Conservation (phyloP, 2,888 invertebrate genomes). For the Dolichopus griseipennis region DNA sequence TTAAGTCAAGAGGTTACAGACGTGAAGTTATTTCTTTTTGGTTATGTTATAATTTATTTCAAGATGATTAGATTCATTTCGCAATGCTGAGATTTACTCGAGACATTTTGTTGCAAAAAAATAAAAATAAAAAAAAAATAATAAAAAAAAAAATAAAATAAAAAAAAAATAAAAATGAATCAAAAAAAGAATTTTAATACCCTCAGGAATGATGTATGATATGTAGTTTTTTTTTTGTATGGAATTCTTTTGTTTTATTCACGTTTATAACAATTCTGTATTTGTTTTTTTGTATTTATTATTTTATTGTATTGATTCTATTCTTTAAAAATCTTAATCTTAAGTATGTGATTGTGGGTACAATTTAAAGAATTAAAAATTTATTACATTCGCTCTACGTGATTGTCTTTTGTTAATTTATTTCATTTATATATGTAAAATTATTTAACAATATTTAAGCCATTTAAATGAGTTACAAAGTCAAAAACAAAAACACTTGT, state of each 20-base stretch:
- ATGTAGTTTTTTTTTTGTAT: background rate
- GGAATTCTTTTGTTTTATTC: background rate
- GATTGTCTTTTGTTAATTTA: too few relatives aligned
- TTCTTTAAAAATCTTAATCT: too few relatives aligned
- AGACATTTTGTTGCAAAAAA: constrained; percentile 1
- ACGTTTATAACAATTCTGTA: background rate
- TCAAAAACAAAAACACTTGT: too few relatives aligned
- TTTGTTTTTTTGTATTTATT: background rate
- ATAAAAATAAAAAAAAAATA: background rate
- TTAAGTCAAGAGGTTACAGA: constrained; percentile 9
- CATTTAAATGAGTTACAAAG: too few relatives aligned
- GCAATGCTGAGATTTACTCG: background rate
- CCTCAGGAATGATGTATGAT: background rate
- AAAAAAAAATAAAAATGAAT: background rate
- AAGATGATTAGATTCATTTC: constrained; percentile 6
- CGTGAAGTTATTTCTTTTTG: constrained; percentile 9
- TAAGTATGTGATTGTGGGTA: too few relatives aligned
- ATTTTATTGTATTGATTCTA: too few relatives aligned
- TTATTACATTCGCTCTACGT: too few relatives aligned
- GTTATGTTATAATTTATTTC: constrained; percentile 3
- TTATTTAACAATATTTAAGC: too few relatives aligned
- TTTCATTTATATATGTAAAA: too few relatives aligned
- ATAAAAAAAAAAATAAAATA: background rate
- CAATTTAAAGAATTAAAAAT: too few relatives aligned
- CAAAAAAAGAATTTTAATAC: constrained; percentile 3